Conservation (phyloP, 35 echinoderm and acorn worm species). For the Amphiura filiformis region DNA sequence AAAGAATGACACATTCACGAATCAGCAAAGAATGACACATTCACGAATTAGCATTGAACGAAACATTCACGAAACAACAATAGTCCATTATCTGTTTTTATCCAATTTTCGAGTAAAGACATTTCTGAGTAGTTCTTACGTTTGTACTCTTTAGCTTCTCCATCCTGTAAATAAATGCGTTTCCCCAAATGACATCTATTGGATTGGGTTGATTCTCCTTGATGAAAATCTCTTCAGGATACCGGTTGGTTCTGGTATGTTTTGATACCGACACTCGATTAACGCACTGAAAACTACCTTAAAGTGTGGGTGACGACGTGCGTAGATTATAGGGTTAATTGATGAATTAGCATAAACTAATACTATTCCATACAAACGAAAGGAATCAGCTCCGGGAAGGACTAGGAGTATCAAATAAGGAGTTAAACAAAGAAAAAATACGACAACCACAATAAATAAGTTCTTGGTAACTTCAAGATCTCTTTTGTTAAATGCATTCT, state of each 20-base stretch:
- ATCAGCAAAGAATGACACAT: too few species aligned
- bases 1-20: too few species aligned
- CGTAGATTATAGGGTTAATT: constrained; percentile 14
- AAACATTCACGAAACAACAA: too few species aligned
- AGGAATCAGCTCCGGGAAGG: background rate
- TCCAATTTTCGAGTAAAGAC: too few species aligned
- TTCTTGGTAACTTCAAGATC: constrained; percentile 56
- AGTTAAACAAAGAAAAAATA: background rate
- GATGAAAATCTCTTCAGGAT: background rate
- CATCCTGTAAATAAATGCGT: too few species aligned
- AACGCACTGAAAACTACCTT: background rate
- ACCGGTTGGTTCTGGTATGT: background rate
- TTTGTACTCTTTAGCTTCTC: too few species aligned
- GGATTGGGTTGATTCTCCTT: background rate
- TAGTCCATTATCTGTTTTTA: too few species aligned
- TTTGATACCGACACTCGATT: background rate
- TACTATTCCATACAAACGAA: background rate
- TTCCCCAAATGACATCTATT: too few species aligned
- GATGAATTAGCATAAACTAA: background rate
- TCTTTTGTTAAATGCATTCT: background rate
- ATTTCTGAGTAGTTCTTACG: too few species aligned
- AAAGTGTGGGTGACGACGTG: constrained; percentile 10
- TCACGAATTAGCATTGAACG: too few species aligned
- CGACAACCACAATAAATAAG: constrained; percentile 9
- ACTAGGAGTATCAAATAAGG: background rate